Percentiles rank a stretch among this genome's conserved stretches.
Evolutionary conservation across 2,888 invertebrate genomes (phyloP).

Genomic region (Lasiommata megera): DNA sequence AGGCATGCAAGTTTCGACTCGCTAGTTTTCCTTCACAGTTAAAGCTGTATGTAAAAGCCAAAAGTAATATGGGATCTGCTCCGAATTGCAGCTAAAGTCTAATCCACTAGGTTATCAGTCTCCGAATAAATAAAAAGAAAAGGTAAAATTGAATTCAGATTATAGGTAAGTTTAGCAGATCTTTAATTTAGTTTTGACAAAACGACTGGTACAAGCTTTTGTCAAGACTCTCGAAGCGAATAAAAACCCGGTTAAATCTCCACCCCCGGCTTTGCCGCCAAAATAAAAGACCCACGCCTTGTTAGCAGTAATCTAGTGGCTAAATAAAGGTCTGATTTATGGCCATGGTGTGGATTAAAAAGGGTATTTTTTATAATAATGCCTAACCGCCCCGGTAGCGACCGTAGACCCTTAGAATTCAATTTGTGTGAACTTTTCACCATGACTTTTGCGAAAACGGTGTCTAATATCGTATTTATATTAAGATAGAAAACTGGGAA

Average conservation of each 20-base stretch:
- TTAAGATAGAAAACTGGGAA: too few species aligned
- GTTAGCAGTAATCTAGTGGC: slow-evolving; percentile 53
- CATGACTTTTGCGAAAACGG: neutral
- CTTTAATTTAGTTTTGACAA: neutral
- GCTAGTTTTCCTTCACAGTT: too few species aligned
- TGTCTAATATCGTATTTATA: neutral
- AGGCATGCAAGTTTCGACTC: too few species aligned
- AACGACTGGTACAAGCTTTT: neutral
- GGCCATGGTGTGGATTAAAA: slow-evolving; percentile 59
- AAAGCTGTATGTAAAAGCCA: too few species aligned
- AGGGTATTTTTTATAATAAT: slow-evolving; percentile 60
- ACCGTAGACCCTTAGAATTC: neutral
- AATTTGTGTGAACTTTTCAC: neutral
- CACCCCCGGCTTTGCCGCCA: slow-evolving; percentile 6
- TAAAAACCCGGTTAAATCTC: neutral
- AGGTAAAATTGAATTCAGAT: too few species aligned
- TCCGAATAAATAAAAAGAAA: too few species aligned
- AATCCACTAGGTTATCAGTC: too few species aligned
- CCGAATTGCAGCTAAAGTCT: too few species aligned
- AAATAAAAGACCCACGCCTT: slow-evolving; percentile 14
- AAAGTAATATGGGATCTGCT: too few species aligned
- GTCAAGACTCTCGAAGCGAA: neutral
- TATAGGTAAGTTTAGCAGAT: too few species aligned
- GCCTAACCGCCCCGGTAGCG: slow-evolving; percentile 37
- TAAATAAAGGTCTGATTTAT: slow-evolving; percentile 66